Conservation (phyloP, 2,797 vertebrate species). For the Rhinogobio ventralis region DNA sequence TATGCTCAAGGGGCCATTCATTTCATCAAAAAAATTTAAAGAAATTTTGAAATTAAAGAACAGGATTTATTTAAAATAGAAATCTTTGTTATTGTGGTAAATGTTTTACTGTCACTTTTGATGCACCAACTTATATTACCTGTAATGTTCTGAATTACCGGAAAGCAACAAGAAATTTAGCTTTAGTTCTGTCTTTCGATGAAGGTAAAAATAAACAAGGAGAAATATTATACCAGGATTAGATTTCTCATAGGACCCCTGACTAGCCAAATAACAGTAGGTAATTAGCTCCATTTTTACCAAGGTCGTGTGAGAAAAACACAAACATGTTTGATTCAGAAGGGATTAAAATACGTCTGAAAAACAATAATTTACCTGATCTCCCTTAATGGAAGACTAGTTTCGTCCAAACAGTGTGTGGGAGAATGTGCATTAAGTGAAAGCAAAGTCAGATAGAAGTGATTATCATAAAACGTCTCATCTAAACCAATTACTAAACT, state of each 20-base stretch:
- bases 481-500: slow-evolving; percentile 5
- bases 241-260: background rate
- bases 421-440: background rate
- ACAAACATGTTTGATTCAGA: background rate
- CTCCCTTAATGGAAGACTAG: background rate
- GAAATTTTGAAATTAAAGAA: too few species aligned
- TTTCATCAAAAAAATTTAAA: background rate
- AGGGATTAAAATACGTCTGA: background rate
- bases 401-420: background rate
- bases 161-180: background rate
- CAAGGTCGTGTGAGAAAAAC: background rate
- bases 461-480: background rate
- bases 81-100: background rate
- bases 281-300: background rate
- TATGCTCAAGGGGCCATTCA: background rate
- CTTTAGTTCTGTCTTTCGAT: background rate
- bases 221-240: background rate
- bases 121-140: background rate
- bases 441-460: background rate
- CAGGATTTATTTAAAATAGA: background rate
- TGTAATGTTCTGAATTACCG: background rate
- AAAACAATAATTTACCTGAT: background rate
- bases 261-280: background rate
- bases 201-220: slow-evolving; percentile 6
- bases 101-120: background rate